phyloP scores from a whole-genome alignment of 2,797 vertebrate species.

The Neosalanx taihuensis region DNA sequence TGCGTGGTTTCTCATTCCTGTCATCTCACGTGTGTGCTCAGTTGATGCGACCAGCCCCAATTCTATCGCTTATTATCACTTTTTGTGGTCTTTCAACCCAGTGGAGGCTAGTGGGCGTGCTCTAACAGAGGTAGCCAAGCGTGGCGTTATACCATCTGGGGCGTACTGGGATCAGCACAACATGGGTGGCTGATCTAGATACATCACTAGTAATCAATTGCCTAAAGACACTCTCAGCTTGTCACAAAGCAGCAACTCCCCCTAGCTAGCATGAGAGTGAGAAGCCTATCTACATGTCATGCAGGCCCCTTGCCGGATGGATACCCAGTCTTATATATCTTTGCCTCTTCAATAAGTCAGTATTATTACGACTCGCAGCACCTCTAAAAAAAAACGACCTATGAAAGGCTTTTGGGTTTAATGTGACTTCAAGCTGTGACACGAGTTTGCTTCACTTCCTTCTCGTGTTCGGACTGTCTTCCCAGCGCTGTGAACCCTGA shows the following conservation, averaged over 20 bases:
- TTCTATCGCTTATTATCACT: constrained; percentile 57
- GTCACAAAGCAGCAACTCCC: constrained; percentile 51
- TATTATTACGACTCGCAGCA: constrained; percentile 16
- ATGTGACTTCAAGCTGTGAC: constrained; percentile 43
- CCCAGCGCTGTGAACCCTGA: background rate
- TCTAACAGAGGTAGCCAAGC: constrained; percentile 51
- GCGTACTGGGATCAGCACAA: constrained; percentile 58
- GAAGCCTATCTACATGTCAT: constrained; percentile 15
- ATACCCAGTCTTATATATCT: constrained; percentile 4
- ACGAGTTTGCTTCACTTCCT: constrained; percentile 16
- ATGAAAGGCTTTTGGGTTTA: constrained; percentile 50
- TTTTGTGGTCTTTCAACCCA: constrained; percentile 48
- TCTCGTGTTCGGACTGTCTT: background rate
- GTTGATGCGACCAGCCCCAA: constrained; percentile 24
- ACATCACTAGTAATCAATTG: constrained; percentile 64
- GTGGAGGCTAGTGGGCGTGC: constrained; percentile 47
- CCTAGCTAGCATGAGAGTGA: constrained; percentile 43
- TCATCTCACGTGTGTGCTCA: constrained; percentile 18
- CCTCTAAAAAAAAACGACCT: constrained; percentile 32
- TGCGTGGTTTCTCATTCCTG: constrained; percentile 31
- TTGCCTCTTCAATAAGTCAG: constrained; percentile 28
- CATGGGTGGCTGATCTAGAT: constrained; percentile 64
- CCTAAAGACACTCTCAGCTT: constrained; percentile 46
- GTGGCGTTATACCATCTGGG: constrained; percentile 60
- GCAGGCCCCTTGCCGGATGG: constrained; percentile 3